phyloP scores from a whole-genome alignment of 1,140 invertebrate genomes.

The Lasaia peninsularis region DNA sequence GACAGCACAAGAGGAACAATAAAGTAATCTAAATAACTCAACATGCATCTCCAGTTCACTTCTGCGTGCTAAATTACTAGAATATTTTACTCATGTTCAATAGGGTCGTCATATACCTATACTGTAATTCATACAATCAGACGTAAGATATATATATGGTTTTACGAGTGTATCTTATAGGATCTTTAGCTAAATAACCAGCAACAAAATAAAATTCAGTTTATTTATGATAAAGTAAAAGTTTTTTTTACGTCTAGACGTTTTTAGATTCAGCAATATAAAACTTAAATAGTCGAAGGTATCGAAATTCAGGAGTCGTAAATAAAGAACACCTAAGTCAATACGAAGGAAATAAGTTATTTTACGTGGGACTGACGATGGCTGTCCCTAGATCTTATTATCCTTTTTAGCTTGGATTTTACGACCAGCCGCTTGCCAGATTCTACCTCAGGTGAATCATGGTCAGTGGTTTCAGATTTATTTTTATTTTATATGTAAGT shows the following conservation, averaged over 20 bases:
- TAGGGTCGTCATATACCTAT: too few species aligned
- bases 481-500: neutral
- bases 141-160: too few species aligned
- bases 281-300: conserved; percentile 48
- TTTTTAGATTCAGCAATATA: conserved; percentile 41
- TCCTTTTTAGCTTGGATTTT: conserved; percentile 9
- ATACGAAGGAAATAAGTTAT: conserved; percentile 68
- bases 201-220: too few species aligned
- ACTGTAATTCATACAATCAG: too few species aligned
- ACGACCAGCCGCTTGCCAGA: neutral
- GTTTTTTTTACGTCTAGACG: neutral
- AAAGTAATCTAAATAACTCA: too few species aligned
- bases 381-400: conserved; percentile 8
- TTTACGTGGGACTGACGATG: conserved; percentile 5
- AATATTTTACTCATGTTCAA: too few species aligned
- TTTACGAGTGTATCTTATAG: too few species aligned
- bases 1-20: too few species aligned
- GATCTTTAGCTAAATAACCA: too few species aligned
- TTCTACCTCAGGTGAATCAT: neutral
- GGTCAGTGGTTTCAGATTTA: neutral
- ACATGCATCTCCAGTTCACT: too few species aligned
- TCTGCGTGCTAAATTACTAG: too few species aligned
- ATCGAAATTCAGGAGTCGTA: conserved; percentile 60
- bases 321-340: conserved; percentile 57
- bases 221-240: too few species aligned